phyloP scores from a whole-genome alignment of 2,113 vertebrate genomes.

The Podarcis muralis region DNA sequence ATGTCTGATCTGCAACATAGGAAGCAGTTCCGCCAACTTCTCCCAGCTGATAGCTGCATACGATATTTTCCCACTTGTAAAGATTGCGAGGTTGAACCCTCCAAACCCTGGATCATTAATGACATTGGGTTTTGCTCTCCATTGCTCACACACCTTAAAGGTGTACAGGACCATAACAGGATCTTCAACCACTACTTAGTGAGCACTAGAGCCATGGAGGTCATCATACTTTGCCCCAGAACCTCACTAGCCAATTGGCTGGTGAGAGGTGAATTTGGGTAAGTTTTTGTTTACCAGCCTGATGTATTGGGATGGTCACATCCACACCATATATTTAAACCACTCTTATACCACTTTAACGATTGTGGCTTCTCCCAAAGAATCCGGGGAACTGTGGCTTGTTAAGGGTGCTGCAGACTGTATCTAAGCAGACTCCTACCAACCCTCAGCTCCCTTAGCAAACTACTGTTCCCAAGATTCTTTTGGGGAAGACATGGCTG shows the following conservation, averaged over 20 bases:
- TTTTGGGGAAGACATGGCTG: no score
- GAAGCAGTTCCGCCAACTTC: neutral
- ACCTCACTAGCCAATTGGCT: neutral
- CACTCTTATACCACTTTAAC: no score
- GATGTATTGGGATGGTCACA: neutral
- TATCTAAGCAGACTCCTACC: no score
- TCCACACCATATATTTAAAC: no score
- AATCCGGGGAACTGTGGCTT: no score
- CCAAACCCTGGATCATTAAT: neutral
- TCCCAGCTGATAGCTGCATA: neutral
- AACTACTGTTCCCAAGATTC: no score
- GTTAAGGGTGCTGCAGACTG: no score
- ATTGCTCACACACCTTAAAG: neutral
- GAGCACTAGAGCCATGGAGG: neutral
- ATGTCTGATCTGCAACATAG: neutral
- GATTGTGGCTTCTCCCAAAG: no score
- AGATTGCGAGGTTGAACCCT: neutral
- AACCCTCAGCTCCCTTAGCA: no score
- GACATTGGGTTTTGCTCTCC: neutral
- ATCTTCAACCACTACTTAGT: neutral
- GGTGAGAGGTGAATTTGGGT: neutral
- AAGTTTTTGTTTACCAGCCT: neutral
- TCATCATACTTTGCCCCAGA: neutral
- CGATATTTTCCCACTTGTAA: neutral
- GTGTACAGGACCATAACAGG: neutral